Conservation (phyloP, 2,113 vertebrate genomes). For the Psilopogon haemacephalus region DNA sequence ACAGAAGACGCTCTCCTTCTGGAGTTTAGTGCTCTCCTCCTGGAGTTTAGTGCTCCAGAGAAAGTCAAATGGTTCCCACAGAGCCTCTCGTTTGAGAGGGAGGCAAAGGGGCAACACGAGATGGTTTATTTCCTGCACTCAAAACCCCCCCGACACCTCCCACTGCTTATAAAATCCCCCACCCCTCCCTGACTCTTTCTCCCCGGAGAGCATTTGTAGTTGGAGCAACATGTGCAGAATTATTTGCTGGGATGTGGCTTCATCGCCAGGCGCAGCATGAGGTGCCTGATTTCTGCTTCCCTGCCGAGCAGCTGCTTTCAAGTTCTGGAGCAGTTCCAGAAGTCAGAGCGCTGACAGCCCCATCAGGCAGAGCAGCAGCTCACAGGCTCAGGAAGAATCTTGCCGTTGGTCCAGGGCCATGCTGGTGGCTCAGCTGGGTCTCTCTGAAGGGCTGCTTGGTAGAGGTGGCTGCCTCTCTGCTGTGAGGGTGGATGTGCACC, state of each 20-base stretch:
- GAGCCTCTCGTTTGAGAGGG: background rate
- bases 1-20: background rate
- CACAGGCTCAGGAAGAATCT: background rate
- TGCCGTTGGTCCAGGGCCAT: accelerated
- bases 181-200: background rate
- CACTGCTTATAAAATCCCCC: background rate
- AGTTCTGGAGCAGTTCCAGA: background rate
- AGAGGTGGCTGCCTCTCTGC: background rate
- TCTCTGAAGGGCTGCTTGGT: background rate
- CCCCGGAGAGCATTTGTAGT: background rate
- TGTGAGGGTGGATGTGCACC: background rate
- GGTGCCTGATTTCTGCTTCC: background rate
- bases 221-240: background rate
- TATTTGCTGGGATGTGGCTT: background rate
- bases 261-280: background rate
- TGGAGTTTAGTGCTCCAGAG: background rate
- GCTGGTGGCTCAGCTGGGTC: background rate
- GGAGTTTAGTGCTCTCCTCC: background rate
- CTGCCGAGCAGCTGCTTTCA: background rate
- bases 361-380: background rate
- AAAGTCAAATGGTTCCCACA: background rate
- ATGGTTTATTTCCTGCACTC: background rate
- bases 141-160: background rate
- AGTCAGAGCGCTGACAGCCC: background rate
- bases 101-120: background rate